Evolutionary conservation across 2,888 invertebrate genomes (phyloP).

Genomic region (Argyra leucocephala): DNA sequence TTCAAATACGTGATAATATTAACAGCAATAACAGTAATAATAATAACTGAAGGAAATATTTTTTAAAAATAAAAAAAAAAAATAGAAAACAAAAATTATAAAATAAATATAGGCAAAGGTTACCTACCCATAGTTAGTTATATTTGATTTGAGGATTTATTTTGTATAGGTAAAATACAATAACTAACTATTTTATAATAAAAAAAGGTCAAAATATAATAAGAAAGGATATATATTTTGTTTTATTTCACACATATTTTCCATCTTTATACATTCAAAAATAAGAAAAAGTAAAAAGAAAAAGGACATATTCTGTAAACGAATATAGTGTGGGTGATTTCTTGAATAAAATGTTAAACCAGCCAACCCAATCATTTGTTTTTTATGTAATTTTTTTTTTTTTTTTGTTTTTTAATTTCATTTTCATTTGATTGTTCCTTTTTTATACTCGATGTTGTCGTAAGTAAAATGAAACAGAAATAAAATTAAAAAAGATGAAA

Average conservation of each 20-base stretch:
- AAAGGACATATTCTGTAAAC: background rate
- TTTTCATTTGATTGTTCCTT: too few species aligned
- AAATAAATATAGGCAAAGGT: background rate
- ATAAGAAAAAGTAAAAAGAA: background rate
- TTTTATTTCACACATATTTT: background rate
- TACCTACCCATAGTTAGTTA: background rate
- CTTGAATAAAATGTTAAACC: too few species aligned
- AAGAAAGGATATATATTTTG: background rate
- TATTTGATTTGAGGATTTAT: background rate
- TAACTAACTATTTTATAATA: background rate
- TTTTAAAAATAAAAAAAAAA: background rate
- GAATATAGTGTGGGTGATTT: background rate
- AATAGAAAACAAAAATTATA: too few species aligned
- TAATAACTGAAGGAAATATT: background rate
- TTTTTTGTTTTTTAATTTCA: too few species aligned
- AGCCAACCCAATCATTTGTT: too few species aligned
- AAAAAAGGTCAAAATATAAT: background rate
- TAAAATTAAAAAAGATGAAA: background rate
- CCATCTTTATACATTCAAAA: background rate
- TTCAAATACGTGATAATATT: conserved; percentile 1
- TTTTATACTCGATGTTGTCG: too few species aligned
- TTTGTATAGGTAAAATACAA: background rate
- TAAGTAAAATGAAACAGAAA: background rate
- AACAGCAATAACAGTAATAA: conserved; percentile 1
- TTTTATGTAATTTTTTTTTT: too few species aligned